A percentile compares a stretch with the other conserved stretches of the same genome.
These are phyloP conservation scores for Podabrus alpinus DNA, from an alignment of 2,888 invertebrate genomes.

Conservation along the genomic window DNA sequence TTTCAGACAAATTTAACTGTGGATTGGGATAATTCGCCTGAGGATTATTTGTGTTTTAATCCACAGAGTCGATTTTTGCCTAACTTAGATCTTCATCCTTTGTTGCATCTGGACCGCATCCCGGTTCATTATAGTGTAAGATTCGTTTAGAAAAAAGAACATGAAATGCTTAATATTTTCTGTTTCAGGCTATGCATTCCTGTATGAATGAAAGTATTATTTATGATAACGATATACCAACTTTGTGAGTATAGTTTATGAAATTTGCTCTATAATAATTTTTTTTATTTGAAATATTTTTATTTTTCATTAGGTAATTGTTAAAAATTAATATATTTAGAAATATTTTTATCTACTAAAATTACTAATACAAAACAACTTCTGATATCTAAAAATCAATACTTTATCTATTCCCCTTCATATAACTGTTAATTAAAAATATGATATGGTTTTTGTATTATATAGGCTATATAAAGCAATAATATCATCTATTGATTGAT, in stretches of 20 bases:
- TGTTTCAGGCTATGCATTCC: slow-evolving; percentile 65
- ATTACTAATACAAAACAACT: no score
- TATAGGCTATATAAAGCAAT: not conserved
- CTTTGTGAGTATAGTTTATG: slow-evolving; percentile 63
- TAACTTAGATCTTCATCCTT: slow-evolving; percentile 54
- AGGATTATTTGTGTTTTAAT: slow-evolving; percentile 66
- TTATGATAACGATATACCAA: slow-evolving; percentile 67
- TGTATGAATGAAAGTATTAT: slow-evolving; percentile 70
- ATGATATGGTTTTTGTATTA: not conserved
- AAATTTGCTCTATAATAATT: not conserved
- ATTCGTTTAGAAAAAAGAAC: slow-evolving; percentile 11
- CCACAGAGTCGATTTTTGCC: slow-evolving; percentile 56
- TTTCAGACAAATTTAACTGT: slow-evolving; percentile 62
- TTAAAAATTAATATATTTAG: no score
- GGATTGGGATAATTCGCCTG: slow-evolving; percentile 64
- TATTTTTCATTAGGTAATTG: no score
- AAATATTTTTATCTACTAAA: no score
- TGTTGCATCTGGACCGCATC: slow-evolving; percentile 60
- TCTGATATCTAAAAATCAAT: not conserved
- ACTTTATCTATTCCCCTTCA: not conserved
- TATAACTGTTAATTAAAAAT: not conserved
- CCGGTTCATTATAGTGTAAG: slow-evolving; percentile 63
- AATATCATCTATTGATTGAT: not conserved
- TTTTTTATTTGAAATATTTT: not conserved
- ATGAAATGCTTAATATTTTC: not conserved